phyloP scores from a whole-genome alignment of 2,113 vertebrate genomes.

The Alces alces region DNA sequence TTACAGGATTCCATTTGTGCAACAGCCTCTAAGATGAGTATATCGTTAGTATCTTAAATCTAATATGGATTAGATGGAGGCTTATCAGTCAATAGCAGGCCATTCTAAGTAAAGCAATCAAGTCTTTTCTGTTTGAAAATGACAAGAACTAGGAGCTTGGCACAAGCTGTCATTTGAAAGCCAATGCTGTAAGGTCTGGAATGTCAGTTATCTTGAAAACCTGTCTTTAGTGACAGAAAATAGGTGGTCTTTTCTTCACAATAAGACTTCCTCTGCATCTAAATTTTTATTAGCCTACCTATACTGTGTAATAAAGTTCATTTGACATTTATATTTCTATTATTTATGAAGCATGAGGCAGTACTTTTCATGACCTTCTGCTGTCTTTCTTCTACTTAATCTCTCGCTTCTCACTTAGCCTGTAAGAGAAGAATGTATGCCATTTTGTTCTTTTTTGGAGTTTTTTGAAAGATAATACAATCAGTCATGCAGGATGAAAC shows the following conservation, averaged over 20 bases:
- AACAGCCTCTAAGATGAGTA: slow-evolving; percentile 79
- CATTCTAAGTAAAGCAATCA: slow-evolving; percentile 78
- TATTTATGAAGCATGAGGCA: slow-evolving; percentile 82
- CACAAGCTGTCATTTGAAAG: slow-evolving; percentile 67
- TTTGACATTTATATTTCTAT: slow-evolving; percentile 85
- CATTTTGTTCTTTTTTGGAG: background rate
- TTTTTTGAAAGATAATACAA: slow-evolving; percentile 47
- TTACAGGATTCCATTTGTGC: slow-evolving; percentile 79
- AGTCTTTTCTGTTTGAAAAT: slow-evolving; percentile 82
- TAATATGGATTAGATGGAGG: slow-evolving; percentile 83
- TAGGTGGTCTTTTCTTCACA: slow-evolving; percentile 75
- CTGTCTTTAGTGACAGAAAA: slow-evolving; percentile 59
- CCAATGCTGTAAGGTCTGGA: slow-evolving; percentile 62
- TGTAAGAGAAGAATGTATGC: slow-evolving; percentile 51
- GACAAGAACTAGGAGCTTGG: slow-evolving; percentile 58
- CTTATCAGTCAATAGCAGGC: slow-evolving; percentile 87
- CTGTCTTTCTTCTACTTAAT: slow-evolving; percentile 69
- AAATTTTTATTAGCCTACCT: slow-evolving; percentile 83
- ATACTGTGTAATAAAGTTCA: slow-evolving; percentile 85
- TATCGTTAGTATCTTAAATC: slow-evolving; percentile 77
- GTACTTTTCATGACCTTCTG: slow-evolving; percentile 80
- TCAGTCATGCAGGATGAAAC: background rate
- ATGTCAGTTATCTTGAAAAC: slow-evolving; percentile 77
- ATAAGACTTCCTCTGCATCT: slow-evolving; percentile 79
- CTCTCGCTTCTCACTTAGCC: slow-evolving; percentile 72